phyloP scores from a whole-genome alignment of 2,797 vertebrate genomes.

The Tinamus major region DNA sequence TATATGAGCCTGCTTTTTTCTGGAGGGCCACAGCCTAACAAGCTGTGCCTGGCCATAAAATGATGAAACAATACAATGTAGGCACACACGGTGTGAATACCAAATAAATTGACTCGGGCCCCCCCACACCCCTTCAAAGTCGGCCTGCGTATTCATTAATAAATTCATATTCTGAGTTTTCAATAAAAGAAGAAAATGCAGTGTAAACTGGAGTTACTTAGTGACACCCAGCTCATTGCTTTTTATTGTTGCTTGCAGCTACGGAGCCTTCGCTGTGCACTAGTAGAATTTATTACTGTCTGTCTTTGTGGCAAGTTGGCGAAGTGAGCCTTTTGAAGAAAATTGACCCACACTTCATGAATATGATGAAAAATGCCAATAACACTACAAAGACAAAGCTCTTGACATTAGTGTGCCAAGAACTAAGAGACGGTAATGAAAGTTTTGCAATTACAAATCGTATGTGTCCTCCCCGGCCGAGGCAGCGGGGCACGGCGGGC shows the following conservation, averaged over 20 bases:
- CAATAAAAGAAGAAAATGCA: constrained; percentile 88
- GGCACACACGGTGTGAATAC: constrained; percentile 90
- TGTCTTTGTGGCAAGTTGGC: constrained; percentile 87
- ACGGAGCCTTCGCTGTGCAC: constrained; percentile 84
- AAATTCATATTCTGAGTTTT: constrained; percentile 90
- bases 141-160: constrained; percentile 91
- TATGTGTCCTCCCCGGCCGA: constrained; percentile 62
- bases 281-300: constrained; percentile 89
- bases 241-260: constrained; percentile 89
- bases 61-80: constrained; percentile 91
- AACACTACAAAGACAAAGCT: constrained; percentile 86
- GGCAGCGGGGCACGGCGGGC: not conserved
- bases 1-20: constrained; percentile 86
- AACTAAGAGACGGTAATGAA: constrained; percentile 84
- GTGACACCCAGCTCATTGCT: constrained; percentile 89
- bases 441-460: constrained; percentile 84
- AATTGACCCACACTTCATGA: constrained; percentile 89
- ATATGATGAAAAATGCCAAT: constrained; percentile 91
- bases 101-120: constrained; percentile 89
- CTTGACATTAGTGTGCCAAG: constrained; percentile 84
- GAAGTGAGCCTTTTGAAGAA: constrained; percentile 88
- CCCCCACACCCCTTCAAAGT: constrained; percentile 79
- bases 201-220: constrained; percentile 88
- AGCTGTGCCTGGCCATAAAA: constrained; percentile 92
- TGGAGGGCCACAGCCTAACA: constrained; percentile 95